These are phyloP conservation scores for Paramuricea clavata DNA, from an alignment of 92 coral and sea anemone genomes.

Conservation along the genomic window DNA sequence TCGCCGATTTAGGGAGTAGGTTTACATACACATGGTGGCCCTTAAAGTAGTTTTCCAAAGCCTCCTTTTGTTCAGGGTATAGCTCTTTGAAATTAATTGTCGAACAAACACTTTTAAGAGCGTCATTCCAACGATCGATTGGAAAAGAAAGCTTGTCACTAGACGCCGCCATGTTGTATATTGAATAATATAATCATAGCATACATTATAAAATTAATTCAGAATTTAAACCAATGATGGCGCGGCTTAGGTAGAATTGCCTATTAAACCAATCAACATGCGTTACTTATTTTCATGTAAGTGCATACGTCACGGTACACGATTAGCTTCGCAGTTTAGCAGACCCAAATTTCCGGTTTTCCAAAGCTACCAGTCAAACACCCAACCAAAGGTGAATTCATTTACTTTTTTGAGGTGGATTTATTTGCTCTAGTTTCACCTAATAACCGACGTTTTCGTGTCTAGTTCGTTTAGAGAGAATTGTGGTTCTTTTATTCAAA, in stretches of 20 bases:
- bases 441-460: no score
- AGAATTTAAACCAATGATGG: conserved; percentile 22
- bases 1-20: conserved; percentile 58
- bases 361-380: no score
- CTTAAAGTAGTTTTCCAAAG: conserved; percentile 24
- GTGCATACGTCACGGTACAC: conserved; percentile 24
- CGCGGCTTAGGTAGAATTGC: background rate
- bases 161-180: conserved; percentile 3
- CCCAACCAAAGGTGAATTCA: no score
- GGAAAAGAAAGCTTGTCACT: background rate
- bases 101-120: conserved; percentile 30
- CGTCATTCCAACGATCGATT: conserved; percentile 30
- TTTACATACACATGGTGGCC: conserved; percentile 31
- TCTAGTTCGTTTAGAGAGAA: no score
- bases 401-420: no score
- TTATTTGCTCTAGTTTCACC: no score
- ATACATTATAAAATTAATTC: conserved; percentile 14
- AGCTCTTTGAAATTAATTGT: conserved; percentile 30
- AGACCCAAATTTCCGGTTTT: background rate
- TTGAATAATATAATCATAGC: background rate
- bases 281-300: conserved; percentile 21
- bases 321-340: conserved; percentile 47
- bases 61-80: conserved; percentile 37
- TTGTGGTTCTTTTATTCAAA: no score
- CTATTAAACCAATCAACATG: conserved; percentile 16